Conservation (phyloP, 1,140 invertebrate genomes). For the Piezodorus guildinii region DNA sequence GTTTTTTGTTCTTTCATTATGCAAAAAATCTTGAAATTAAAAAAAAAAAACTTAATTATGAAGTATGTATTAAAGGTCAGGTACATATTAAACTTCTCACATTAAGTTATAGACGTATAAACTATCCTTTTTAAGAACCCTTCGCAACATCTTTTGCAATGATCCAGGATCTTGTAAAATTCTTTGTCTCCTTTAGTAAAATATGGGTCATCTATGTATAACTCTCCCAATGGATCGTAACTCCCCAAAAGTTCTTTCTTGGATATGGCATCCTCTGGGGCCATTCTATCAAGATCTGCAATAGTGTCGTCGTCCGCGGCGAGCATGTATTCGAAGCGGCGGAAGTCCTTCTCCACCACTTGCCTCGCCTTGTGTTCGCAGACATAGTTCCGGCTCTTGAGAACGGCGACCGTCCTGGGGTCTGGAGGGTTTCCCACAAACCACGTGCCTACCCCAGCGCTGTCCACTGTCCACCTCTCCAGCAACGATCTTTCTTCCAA, state of each 20-base stretch:
- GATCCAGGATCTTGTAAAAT: constrained; percentile 60
- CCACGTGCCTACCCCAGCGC: constrained; percentile 73
- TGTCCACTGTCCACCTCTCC: constrained; percentile 71
- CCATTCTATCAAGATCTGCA: constrained; percentile 45
- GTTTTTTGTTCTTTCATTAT: too few relatives aligned
- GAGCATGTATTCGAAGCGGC: constrained; percentile 72
- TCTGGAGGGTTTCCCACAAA: constrained; percentile 75
- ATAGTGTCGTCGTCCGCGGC: constrained; percentile 87
- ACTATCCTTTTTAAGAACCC: constrained; percentile 45
- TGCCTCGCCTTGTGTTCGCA: constrained; percentile 33
- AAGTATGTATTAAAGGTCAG: too few relatives aligned
- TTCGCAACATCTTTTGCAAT: constrained; percentile 51
- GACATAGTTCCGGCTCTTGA: constrained; percentile 40
- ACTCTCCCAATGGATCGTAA: constrained; percentile 64
- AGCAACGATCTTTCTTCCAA: constrained; percentile 47
- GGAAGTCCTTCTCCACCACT: constrained; percentile 58
- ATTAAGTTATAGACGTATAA: too few relatives aligned
- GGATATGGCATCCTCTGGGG: constrained; percentile 49
- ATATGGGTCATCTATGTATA: constrained; percentile 78
- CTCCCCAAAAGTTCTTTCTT: constrained; percentile 65
- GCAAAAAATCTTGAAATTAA: too few relatives aligned
- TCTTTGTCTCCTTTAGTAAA: constrained; percentile 53
- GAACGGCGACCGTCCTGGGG: constrained; percentile 52
- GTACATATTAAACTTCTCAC: too few relatives aligned
- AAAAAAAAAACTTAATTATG: too few relatives aligned